Evolutionary conservation across 2,797 vertebrate species (phyloP), one percentile per base, ranked within the genome.

Genomic region (Emydoidea blandingii): DNA sequence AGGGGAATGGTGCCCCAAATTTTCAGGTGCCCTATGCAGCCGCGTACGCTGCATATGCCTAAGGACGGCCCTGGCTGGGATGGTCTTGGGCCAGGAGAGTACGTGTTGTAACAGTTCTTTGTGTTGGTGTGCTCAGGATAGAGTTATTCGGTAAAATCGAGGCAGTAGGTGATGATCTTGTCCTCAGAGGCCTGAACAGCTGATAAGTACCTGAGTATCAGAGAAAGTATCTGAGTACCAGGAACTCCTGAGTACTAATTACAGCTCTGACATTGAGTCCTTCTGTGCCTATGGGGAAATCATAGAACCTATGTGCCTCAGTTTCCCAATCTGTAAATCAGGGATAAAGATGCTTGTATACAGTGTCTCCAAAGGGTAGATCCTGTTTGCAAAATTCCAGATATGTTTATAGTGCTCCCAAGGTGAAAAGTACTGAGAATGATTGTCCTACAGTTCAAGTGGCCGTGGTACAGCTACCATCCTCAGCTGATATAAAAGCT

Each of bases 401-500:
- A 41, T 37, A 29, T 16, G 1, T 19, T 57, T 44, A 41, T 8
- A 31, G 11, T 8, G 37, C 27, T 16, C 18, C 25, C 41, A 41
- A 11, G 6, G 15, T 41, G 27, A 82, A 54, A 31, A 34, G 18
- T 83, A 49, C 1, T 2, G 34, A 80, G 25, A 47, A 0, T 14
- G n/a, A 76, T 37, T 41, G 59, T 2, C 82, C 74, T 50, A n/a
- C 37, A 93, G 85, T 79, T 52, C 86, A 34, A 12, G 0, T 0
- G 81, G 9, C 19, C 47, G 2, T 18, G 25, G 9, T 31, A 47
- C 74, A 78, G 12, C 47, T 49, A 72, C 4, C 78, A 52, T 1
- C 0, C 23, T 21, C 65, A 47, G 7, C 34, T 37, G 50, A 34
- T 44, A 1, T 18, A 62, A 21, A 0, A 4, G 53, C 83, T 6